phyloP scores from a whole-genome alignment of 2,888 invertebrate genomes.

The Xestobium rufovillosum region DNA sequence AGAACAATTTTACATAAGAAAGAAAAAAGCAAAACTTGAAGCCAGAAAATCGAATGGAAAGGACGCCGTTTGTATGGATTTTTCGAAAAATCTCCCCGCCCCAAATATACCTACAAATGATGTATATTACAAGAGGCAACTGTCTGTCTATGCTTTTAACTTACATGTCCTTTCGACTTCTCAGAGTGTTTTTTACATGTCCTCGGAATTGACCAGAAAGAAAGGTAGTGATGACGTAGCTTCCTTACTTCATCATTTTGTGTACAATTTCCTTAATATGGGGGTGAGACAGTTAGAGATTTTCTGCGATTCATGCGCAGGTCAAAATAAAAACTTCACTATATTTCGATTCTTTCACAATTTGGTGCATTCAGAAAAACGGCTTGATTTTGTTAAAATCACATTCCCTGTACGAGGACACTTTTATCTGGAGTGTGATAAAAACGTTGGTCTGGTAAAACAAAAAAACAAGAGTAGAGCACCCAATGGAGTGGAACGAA shows the following conservation, averaged over 20 bases:
- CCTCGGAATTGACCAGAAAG: conserved; percentile 24
- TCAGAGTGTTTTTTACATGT: too few relatives aligned
- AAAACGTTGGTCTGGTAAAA: conserved; percentile 23
- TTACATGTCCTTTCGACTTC: conserved; percentile 22
- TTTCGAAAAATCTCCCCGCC: conserved; percentile 18
- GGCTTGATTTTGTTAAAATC: conserved; percentile 23
- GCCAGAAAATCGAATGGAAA: too few relatives aligned
- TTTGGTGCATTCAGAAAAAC: conserved; percentile 22
- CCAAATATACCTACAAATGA: conserved; percentile 29
- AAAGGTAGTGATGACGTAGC: conserved; percentile 26
- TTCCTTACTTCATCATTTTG: conserved; percentile 26
- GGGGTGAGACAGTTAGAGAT: conserved; percentile 19
- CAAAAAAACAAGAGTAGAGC: conserved; percentile 19
- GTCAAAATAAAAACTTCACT: conserved; percentile 28
- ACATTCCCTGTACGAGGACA: conserved; percentile 28
- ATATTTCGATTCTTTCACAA: conserved; percentile 26
- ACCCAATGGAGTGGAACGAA: conserved; percentile 22
- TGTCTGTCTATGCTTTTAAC: conserved; percentile 25
- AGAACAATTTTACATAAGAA: conserved; percentile 7
- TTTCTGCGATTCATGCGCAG: conserved; percentile 27
- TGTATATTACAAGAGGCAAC: conserved; percentile 25
- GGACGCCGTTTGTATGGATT: too few relatives aligned
- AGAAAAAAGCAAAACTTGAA: too few relatives aligned
- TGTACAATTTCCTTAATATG: conserved; percentile 17
- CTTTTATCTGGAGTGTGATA: conserved; percentile 26